Conservation (phyloP, 2,113 vertebrate genomes). For the Anthoscopus minutus region DNA sequence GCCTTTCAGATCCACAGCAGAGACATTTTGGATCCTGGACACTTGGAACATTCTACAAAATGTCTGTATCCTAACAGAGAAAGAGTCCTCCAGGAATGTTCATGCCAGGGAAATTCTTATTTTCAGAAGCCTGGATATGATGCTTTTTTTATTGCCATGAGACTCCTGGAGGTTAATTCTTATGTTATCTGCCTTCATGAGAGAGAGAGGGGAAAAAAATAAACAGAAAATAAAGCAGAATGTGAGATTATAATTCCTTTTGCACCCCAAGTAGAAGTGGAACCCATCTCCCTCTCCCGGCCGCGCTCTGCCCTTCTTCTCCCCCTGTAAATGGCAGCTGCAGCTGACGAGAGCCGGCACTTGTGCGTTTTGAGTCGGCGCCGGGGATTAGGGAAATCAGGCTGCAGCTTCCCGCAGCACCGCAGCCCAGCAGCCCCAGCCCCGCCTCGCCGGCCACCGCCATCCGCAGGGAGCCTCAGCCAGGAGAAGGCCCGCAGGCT, state of each 20-base stretch:
- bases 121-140: not conserved
- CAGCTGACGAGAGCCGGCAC: not conserved
- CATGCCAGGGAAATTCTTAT: not conserved
- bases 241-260: not conserved
- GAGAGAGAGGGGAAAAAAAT: not conserved
- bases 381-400: not conserved
- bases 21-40: not conserved
- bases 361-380: not conserved
- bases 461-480: not conserved
- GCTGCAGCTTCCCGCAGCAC: not conserved
- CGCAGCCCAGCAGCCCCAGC: not conserved
- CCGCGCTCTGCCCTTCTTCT: accelerated
- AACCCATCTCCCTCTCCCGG: accelerated
- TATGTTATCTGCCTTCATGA: not conserved
- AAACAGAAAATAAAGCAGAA: not conserved
- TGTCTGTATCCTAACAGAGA: not conserved
- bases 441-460: not conserved
- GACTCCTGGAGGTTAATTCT: not conserved
- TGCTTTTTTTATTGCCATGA: not conserved
- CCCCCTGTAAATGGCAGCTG: not conserved
- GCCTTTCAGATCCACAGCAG: not conserved
- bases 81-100: not conserved
- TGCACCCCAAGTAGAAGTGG: not conserved
- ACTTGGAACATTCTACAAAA: not conserved
- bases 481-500: not conserved